These are phyloP conservation scores for Leucophenga montana DNA, from an alignment of 2,888 invertebrate genomes.

Conservation along the genomic window DNA sequence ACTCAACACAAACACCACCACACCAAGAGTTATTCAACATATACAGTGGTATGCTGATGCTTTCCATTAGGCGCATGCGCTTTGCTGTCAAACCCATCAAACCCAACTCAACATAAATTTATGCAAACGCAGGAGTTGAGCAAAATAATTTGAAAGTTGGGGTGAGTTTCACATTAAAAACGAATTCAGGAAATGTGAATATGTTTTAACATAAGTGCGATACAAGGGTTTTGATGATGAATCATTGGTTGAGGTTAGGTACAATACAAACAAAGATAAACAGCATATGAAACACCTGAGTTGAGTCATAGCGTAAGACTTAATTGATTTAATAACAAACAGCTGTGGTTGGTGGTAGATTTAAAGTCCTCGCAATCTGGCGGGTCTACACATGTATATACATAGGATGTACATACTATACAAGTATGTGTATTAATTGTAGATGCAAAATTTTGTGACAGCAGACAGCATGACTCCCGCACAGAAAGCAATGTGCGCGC, in stretches of 20 bases:
- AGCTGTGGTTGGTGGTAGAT: too few species aligned
- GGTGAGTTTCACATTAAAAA: background rate
- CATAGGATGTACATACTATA: too few species aligned
- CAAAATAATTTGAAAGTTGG: background rate
- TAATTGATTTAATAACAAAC: background rate
- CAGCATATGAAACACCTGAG: background rate
- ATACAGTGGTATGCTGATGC: too few species aligned
- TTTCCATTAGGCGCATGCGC: slow-evolving; percentile 17
- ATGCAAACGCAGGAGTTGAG: background rate
- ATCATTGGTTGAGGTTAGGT: slow-evolving; percentile 12
- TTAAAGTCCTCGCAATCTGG: background rate
- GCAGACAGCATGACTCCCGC: background rate
- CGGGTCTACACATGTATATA: background rate
- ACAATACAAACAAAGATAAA: background rate
- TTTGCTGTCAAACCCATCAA: too few species aligned
- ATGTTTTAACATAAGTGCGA: background rate
- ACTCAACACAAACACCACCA: background rate
- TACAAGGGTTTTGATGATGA: slow-evolving; percentile 12
- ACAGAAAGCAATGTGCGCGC: background rate
- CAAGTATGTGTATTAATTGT: too few species aligned
- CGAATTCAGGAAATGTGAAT: background rate
- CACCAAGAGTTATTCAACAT: slow-evolving; percentile 1
- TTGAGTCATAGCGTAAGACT: slow-evolving; percentile 3
- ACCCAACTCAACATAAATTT: background rate
- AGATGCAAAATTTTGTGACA: background rate